Evolutionary conservation across 1,140 invertebrate genomes (phyloP).

Genomic region (Cydia amplana): DNA sequence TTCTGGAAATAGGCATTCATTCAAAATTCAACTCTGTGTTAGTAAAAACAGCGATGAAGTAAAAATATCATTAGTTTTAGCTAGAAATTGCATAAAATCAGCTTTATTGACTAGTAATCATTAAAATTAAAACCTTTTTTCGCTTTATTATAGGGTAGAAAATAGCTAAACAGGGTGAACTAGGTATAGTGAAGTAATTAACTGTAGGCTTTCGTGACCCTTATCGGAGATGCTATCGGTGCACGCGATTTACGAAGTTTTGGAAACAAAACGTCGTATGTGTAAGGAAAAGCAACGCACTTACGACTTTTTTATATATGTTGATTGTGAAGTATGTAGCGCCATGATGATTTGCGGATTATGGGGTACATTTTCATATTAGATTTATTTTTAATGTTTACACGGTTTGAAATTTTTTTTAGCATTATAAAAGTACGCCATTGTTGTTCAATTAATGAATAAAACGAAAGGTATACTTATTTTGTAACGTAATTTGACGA

Average conservation of each 20-base stretch:
- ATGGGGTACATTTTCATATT: slow-evolving; percentile 26
- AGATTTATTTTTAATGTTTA: slow-evolving; percentile 25
- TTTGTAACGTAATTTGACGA: no score
- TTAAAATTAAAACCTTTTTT: not conserved
- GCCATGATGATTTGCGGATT: slow-evolving; percentile 27
- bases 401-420: not conserved
- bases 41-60: not conserved
- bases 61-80: not conserved
- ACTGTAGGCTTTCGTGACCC: slow-evolving; percentile 18
- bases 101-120: not conserved
- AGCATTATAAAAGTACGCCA: not conserved
- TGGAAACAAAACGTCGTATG: not conserved
- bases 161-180: not conserved
- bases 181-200: slow-evolving; percentile 26
- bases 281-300: not conserved
- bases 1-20: not conserved
- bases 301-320: not conserved
- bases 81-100: not conserved
- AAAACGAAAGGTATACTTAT: no score
- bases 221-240: slow-evolving; percentile 17
- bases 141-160: not conserved
- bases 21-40: not conserved
- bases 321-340: not conserved
- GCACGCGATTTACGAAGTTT: slow-evolving; percentile 1
- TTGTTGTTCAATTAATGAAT: no score